A percentile compares a stretch with the other conserved stretches of the same genome.
Evolutionary conservation across 2,888 invertebrate species (phyloP).

Genomic region (Eupithecia pulchellata): DNA sequence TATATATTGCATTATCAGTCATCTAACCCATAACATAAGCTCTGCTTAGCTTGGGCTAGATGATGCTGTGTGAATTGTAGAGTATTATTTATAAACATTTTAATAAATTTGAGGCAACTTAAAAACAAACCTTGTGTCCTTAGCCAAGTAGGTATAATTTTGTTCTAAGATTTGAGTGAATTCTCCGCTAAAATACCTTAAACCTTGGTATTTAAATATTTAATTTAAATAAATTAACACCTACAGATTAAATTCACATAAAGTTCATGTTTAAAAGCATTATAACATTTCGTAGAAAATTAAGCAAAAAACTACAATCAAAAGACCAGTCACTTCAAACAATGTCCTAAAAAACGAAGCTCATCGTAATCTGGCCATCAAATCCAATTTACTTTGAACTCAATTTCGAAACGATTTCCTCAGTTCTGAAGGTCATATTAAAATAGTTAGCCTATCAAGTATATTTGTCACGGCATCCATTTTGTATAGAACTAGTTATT

Average conservation of each 20-base stretch:
- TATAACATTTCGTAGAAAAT: not conserved
- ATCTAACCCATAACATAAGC: too few relatives aligned
- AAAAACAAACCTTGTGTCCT: too few relatives aligned
- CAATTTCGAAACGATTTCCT: slow-evolving; percentile 7
- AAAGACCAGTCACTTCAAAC: not conserved
- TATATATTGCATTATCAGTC: too few relatives aligned
- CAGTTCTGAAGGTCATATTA: slow-evolving; percentile 14
- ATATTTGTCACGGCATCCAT: slow-evolving; percentile 16
- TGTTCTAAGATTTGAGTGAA: too few relatives aligned
- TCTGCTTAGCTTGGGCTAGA: too few relatives aligned
- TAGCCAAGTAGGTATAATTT: too few relatives aligned
- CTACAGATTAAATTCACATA: not conserved
- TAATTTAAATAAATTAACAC: slow-evolving; percentile 5
- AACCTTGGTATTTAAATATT: not conserved
- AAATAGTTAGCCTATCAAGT: slow-evolving; percentile 17
- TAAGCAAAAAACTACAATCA: not conserved
- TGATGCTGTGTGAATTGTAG: too few relatives aligned
- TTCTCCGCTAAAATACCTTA: too few relatives aligned
- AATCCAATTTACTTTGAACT: slow-evolving; percentile 19
- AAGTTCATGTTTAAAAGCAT: not conserved
- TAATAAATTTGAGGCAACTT: too few relatives aligned
- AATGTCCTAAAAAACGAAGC: not conserved
- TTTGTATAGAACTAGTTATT: slow-evolving; percentile 14
- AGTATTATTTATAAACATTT: too few relatives aligned
- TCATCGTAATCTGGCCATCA: not conserved